Conservation (phyloP, 2,888 invertebrate genomes). For the Pantelozetes paolii region DNA sequence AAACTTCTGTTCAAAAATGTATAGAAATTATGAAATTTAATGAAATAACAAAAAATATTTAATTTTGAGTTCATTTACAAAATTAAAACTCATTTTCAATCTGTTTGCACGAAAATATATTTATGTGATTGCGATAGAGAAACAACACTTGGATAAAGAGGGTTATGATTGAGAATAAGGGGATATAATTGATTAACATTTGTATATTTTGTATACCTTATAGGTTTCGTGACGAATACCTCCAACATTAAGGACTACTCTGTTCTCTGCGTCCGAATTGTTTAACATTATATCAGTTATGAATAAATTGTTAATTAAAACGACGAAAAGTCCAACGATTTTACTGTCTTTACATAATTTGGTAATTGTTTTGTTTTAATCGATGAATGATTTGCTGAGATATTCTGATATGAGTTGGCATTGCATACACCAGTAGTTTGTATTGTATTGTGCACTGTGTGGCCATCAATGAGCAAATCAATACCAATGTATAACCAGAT, state of each 20-base stretch:
- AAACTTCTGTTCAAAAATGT: too few relatives aligned
- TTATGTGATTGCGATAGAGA: too few relatives aligned
- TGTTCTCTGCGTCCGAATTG: constrained; percentile 72
- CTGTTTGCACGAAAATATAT: too few relatives aligned
- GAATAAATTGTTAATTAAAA: background rate
- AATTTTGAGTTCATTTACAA: too few relatives aligned
- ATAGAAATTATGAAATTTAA: too few relatives aligned
- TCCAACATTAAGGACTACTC: constrained; percentile 88
- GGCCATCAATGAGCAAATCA: constrained; percentile 8
- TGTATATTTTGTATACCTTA: too few relatives aligned
- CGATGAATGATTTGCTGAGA: background rate
- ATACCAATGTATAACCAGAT: background rate
- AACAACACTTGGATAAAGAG: background rate
- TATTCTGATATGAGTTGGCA: background rate
- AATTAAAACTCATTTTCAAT: too few relatives aligned
- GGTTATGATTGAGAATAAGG: background rate
- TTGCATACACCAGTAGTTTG: background rate
- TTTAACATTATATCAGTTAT: background rate
- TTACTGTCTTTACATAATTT: background rate
- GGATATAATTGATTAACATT: too few relatives aligned
- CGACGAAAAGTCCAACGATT: background rate
- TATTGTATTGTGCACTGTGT: background rate
- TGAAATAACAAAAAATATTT: too few relatives aligned
- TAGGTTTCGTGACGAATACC: constrained; percentile 79
- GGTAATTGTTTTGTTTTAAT: background rate